Conservation (phyloP, 2,797 vertebrate genomes). For the Denticeps clupeoides region DNA sequence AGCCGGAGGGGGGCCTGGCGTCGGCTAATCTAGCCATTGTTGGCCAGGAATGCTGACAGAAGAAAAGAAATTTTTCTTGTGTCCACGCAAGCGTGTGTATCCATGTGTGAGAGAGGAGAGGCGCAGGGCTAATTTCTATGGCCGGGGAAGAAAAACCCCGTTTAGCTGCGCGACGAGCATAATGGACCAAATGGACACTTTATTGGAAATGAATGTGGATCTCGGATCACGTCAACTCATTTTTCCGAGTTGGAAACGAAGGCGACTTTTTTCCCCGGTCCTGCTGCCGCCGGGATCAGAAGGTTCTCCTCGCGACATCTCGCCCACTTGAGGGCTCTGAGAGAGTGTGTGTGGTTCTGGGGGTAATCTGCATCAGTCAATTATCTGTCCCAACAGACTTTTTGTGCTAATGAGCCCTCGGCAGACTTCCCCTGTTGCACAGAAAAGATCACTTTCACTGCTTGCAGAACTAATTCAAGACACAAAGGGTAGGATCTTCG, state of each 20-base stretch:
- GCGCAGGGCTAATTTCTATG: slow-evolving; percentile 99
- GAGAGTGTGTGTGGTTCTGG: slow-evolving; percentile 43
- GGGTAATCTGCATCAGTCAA: slow-evolving; percentile 88
- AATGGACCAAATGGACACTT: slow-evolving; percentile 35
- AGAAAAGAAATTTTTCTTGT: slow-evolving; percentile 99
- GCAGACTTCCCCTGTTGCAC: slow-evolving; percentile 98
- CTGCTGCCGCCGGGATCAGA: no score
- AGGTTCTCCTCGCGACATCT: no score
- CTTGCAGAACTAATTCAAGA: slow-evolving; percentile 99
- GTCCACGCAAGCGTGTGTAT: slow-evolving; percentile 99
- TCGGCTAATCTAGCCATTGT: slow-evolving; percentile 99
- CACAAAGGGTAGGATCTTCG: slow-evolving; percentile 98
- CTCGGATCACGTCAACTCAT: no score
- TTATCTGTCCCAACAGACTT: slow-evolving; percentile 98
- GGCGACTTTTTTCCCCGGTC: no score
- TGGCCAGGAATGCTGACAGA: slow-evolving; percentile 99
- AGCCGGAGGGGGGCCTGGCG: slow-evolving; percentile 97
- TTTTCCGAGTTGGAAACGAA: no score
- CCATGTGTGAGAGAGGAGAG: slow-evolving; percentile 99
- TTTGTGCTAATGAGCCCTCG: slow-evolving; percentile 99
- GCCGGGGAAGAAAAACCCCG: slow-evolving; percentile 89
- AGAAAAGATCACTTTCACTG: slow-evolving; percentile 99
- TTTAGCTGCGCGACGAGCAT: slow-evolving; percentile 78
- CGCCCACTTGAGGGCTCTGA: slow-evolving; percentile 16
- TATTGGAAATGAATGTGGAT: slow-evolving; percentile 44